Evolutionary conservation across 2,797 vertebrate genomes (phyloP).

Genomic region (Zalophus californianus): DNA sequence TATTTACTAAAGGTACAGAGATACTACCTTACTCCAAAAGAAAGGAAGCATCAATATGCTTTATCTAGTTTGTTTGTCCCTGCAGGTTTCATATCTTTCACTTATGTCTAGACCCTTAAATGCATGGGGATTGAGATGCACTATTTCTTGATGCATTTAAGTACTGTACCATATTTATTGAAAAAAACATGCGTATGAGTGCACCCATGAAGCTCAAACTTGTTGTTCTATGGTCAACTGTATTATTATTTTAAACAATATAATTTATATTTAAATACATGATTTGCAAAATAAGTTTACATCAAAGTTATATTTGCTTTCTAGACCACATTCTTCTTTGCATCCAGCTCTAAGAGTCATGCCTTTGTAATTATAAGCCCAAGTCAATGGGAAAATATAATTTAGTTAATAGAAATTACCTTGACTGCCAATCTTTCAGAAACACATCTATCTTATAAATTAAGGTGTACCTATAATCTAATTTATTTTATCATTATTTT

Average conservation of each 20-base stretch:
- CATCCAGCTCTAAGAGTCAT: neutral
- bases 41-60: neutral
- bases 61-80: neutral
- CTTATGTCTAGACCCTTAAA: neutral
- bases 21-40: neutral
- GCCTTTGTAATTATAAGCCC: constrained; percentile 47
- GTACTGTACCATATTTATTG: neutral
- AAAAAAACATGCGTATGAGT: neutral
- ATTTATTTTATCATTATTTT: constrained; percentile 76
- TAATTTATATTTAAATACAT: neutral
- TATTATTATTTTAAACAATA: constrained; percentile 5
- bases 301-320: neutral
- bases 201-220: neutral
- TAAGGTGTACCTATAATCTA: constrained; percentile 72
- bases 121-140: neutral
- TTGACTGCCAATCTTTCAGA: constrained; percentile 68
- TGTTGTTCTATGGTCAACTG: neutral
- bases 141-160: neutral
- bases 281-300: constrained; percentile 20
- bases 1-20: neutral
- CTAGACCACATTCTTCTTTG: neutral
- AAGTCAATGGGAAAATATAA: constrained; percentile 69
- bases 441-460: constrained; percentile 76
- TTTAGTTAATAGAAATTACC: constrained; percentile 79
- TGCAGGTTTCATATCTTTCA: neutral